Evolutionary conservation across 1,140 invertebrate genomes (phyloP).

Genomic region (Drosophila mayri): DNA sequence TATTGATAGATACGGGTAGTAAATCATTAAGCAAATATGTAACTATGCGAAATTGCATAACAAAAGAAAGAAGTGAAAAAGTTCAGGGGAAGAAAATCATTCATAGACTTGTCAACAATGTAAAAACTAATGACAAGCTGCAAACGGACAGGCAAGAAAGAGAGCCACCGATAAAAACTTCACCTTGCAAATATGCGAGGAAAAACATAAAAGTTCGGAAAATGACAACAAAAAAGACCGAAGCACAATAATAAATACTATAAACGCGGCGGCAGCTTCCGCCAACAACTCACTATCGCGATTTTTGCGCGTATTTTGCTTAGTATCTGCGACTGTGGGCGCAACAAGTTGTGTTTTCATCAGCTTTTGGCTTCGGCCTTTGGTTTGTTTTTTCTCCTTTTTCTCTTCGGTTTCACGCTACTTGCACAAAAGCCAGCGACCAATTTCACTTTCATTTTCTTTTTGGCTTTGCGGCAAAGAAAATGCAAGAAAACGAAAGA

Average conservation of each 20-base stretch:
- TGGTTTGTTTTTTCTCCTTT: slow-evolving; percentile 18
- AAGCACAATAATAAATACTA: slow-evolving; percentile 64
- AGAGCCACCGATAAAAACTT: slow-evolving; percentile 57
- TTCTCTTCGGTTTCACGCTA: slow-evolving; percentile 63
- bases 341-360: slow-evolving; percentile 46
- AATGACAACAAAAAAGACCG: slow-evolving; percentile 45
- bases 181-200: slow-evolving; percentile 64
- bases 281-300: slow-evolving; percentile 59
- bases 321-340: slow-evolving; percentile 34
- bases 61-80: slow-evolving; percentile 17
- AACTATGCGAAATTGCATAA: slow-evolving; percentile 59
- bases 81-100: slow-evolving; percentile 30
- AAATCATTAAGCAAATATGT: slow-evolving; percentile 25
- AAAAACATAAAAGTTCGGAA: slow-evolving; percentile 47
- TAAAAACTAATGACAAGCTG: slow-evolving; percentile 61
- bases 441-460: slow-evolving; percentile 82
- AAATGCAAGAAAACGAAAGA: slow-evolving; percentile 23
- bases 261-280: slow-evolving; percentile 68
- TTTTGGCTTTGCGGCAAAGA: slow-evolving; percentile 56
- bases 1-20: slow-evolving; percentile 43
- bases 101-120: slow-evolving; percentile 54
- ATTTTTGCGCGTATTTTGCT: slow-evolving; percentile 30
- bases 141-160: slow-evolving; percentile 33
- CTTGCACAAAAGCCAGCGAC: slow-evolving; percentile 72
- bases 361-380: slow-evolving; percentile 40